These are phyloP conservation scores for Matsumyia berberina DNA, from an alignment of 2,888 invertebrate species.

Conservation along the genomic window DNA sequence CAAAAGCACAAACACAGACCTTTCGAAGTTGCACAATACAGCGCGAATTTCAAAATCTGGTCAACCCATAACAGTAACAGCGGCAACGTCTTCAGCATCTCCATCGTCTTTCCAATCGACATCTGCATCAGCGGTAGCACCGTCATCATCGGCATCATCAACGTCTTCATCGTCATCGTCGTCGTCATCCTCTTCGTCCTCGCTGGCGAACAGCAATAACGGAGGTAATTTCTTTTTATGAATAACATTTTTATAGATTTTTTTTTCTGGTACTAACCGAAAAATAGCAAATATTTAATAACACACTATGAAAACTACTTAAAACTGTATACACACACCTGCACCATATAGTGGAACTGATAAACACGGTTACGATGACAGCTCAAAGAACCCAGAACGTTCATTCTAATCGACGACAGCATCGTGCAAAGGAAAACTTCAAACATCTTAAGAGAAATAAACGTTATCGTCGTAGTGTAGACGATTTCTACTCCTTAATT, in stretches of 20 bases:
- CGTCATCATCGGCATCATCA: conserved; percentile 85
- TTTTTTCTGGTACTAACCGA: conserved; percentile 59
- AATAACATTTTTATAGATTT: conserved; percentile 23
- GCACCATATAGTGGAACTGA: conserved; percentile 60
- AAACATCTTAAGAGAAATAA: conserved; percentile 69
- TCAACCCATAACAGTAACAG: conserved; percentile 85
- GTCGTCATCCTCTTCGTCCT: conserved; percentile 91
- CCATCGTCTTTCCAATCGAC: conserved; percentile 89
- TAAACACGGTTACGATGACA: conserved; percentile 63
- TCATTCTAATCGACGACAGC: conserved; percentile 54
- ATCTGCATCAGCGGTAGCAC: conserved; percentile 85
- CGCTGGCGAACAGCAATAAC: conserved; percentile 79
- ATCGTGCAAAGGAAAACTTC: conserved; percentile 31
- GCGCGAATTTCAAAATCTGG: conserved; percentile 86
- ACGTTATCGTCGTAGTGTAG: conserved; percentile 81
- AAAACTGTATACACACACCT: conserved; percentile 48
- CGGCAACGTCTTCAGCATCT: conserved; percentile 83
- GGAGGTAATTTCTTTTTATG: conserved; percentile 60
- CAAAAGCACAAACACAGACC: conserved; percentile 89
- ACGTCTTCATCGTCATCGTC: conserved; percentile 85
- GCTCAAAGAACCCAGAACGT: conserved; percentile 57
- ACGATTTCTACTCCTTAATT: conserved; percentile 73
- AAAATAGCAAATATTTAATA: conserved; percentile 41
- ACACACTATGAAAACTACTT: conserved; percentile 42
- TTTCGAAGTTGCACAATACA: conserved; percentile 89